Conservation (phyloP, 2,113 vertebrate genomes). For the Austrofundulus limnaeus region DNA sequence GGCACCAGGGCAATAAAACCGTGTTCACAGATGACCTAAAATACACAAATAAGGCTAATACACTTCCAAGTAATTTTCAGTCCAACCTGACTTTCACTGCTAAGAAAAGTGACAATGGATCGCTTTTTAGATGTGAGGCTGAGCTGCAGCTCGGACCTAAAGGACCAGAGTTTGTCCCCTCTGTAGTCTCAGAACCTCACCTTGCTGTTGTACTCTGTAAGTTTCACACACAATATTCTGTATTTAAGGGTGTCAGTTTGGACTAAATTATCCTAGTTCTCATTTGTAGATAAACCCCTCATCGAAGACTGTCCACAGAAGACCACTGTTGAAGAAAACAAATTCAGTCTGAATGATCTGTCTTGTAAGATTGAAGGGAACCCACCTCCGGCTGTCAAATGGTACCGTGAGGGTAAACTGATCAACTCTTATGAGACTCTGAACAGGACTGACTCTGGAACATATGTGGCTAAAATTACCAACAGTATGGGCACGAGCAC, state of each 20-base stretch:
- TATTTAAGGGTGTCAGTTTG: not conserved
- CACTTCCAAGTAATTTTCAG: not conserved
- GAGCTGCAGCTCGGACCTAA: slow-evolving; percentile 50
- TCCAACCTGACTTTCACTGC: not conserved
- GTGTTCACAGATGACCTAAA: accelerated
- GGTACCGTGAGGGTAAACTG: slow-evolving; percentile 4
- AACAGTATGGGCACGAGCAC: not conserved
- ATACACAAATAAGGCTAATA: accelerated
- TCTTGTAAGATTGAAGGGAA: slow-evolving; percentile 43
- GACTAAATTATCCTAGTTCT: not conserved
- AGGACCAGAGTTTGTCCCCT: slow-evolving; percentile 7
- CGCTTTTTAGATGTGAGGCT: slow-evolving; percentile 46
- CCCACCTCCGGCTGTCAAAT: slow-evolving; percentile 45
- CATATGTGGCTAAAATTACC: not conserved
- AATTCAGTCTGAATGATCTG: slow-evolving; percentile 7
- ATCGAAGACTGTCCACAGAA: not conserved
- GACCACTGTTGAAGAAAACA: slow-evolving; percentile 4
- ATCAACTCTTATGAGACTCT: slow-evolving; percentile 18
- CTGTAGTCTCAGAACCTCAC: slow-evolving; percentile 24
- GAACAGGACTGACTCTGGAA: slow-evolving; percentile 37
- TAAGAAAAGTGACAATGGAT: slow-evolving; percentile 32
- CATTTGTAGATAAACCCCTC: slow-evolving; percentile 32
- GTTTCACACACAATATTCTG: slow-evolving; percentile 11
- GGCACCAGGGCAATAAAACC: slow-evolving; percentile 17
- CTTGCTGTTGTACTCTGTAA: slow-evolving; percentile 52